Base-by-base conservation (phyloP, 1,140 invertebrate genomes). In the Fragariocoptes setiger region DNA sequence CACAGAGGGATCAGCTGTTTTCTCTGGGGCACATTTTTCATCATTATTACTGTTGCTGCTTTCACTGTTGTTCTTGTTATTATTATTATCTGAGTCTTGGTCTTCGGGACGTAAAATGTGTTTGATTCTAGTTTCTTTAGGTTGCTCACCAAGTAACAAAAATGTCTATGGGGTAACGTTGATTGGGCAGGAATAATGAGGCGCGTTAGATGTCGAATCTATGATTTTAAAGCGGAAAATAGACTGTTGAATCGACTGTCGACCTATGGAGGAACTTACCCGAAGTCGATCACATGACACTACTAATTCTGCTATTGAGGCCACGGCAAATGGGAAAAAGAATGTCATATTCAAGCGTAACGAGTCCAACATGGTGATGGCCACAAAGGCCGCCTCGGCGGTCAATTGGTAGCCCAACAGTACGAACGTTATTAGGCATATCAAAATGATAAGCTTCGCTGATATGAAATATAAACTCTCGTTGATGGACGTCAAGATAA, bases 361-460 rank as follows among this genome's bases (percentile, higher is more conserved):
- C 37, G 69, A 63, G 46, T 71, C 71, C 45, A 70, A 70, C 50
- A 70, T 71, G 38, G 69, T 66, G 17, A 72, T 65, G n/a, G 74
- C 59, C 0, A 71, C 69, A 53, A 72, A 74, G 64, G 78, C 73
- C 56, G 75, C 64, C 40, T 72, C 65, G 0, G 76, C 68, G 0
- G 65, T 70, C 1, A 80, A 64, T 37, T 56, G 52, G 42, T 58
- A 48, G 43, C 70, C 67, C 0, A 69, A 69, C 45, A 68, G 50
- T 0, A 75, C 50, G 44, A 68, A 75, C 2, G 68, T 62, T 0
- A 73, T 52, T 13, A 78, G 57, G 0, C 72, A 74, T 14, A 72
- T 60, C 49, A 72, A 77, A 1, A 79, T 55, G 0, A 72, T 67
- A 0, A 70, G 54, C 47, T 74, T 64, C 48, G 75, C 74, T n/a